Evolutionary conservation across 2,888 invertebrate genomes (phyloP), one percentile per base, ranked within the genome.

Genomic region (Drosophila longiperda): DNA sequence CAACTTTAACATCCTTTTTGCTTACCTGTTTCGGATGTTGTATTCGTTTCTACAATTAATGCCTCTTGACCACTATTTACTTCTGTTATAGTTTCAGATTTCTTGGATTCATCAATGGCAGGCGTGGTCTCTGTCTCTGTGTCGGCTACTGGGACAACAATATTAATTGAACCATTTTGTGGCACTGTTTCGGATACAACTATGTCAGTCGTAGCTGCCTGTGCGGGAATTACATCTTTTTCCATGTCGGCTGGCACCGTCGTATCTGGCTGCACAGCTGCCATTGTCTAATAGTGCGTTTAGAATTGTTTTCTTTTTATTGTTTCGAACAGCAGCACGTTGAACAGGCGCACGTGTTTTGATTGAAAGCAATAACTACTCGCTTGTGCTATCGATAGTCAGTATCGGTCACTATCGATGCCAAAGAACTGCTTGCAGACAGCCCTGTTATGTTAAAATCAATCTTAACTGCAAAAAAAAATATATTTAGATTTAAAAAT

Each of bases 311-410:
- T 33, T 15, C 4, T 23, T 23, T 45, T 15, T 23, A 2, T 45
- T 45, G 15, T 45, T 32, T n/a, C 45, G 60, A 66, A 57, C 36
- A 65, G n/a, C 53, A 60, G 29, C 72, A 76, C 80, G 80, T 67
- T 81, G 32, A 48, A 11, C 12, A 42, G 32, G n/a, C 72, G 79
- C 84, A 84, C 84, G 84, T 84, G 84, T 75, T 78, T 55, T 66
- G n/a, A 32, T 65, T 64, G 38, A n/a, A 66, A 66, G 40, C 29
- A 42, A 7, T 23, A 58, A 36, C 7, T 42, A 45, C 29, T 52
- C 67, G 53, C 9, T 36, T 20, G 9, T 32, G n/a, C 1, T 52
- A 55, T 76, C 70, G 80, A 79, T 79, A 72, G n/a, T 2, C 32
- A 32, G 7, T 11, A 50, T 62, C 36, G 50, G 26, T 34, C 26